Percentiles rank a stretch among this genome's conserved stretches.
Conservation (phyloP, 2,888 invertebrate genomes). For the Trissonchulus latispiculum region DNA sequence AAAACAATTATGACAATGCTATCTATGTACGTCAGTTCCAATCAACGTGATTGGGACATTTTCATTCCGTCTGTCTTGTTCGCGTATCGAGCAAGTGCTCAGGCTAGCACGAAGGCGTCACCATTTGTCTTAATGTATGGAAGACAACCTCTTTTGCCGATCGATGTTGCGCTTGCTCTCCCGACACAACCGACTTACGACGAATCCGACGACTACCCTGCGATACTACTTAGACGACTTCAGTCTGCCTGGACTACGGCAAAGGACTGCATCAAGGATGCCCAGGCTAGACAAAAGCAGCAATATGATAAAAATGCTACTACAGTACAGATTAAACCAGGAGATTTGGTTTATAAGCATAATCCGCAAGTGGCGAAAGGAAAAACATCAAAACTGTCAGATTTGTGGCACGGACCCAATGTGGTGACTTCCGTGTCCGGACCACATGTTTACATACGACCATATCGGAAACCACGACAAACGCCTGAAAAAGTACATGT, state of each 20-base stretch:
- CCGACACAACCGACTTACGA: not conserved
- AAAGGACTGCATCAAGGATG: not conserved
- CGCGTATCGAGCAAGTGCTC: constrained; percentile 28
- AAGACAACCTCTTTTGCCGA: constrained; percentile 25
- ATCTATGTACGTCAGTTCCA: constrained; percentile 25
- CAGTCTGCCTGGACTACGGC: not conserved
- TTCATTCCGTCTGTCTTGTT: constrained; percentile 24
- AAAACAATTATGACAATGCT: constrained; percentile 29
- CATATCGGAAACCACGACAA: not conserved
- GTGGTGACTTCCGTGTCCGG: not conserved
- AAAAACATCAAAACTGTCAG: not conserved
- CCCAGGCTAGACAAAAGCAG: constrained; percentile 3
- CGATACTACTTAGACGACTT: not conserved
- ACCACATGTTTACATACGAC: not conserved
- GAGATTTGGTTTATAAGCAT: not conserved
- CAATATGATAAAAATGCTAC: not conserved
- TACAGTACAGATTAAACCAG: not conserved
- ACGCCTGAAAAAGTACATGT: not conserved
- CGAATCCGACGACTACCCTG: not conserved
- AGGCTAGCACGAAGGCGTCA: constrained; percentile 24
- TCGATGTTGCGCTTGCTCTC: constrained; percentile 22
- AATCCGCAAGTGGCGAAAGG: not conserved
- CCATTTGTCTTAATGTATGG: constrained; percentile 30
- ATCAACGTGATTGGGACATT: constrained; percentile 29
- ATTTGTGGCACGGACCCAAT: not conserved